Base-by-base conservation (phyloP, 2,888 invertebrate species). In the Drosophila mercatorum region DNA sequence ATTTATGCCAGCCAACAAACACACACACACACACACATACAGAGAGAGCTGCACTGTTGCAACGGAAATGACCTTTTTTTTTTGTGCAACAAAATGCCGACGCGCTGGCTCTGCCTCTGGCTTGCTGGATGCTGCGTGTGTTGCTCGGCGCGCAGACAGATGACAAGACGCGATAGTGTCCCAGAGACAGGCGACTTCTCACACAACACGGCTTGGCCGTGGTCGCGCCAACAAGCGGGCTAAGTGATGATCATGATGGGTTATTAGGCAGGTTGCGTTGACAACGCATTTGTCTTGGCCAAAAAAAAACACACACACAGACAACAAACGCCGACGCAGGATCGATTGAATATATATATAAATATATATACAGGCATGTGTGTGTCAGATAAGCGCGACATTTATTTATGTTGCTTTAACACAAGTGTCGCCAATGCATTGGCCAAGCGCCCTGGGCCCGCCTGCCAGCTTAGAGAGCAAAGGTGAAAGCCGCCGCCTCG, bases 201-300 rank as follows among this genome's bases (percentile, higher is more conserved):
- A 55, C 53, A 55, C 28, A 31, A 53, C 52, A 38, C 14, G 55
- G 41, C 55, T 14, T 7, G 41, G 55, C 41, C 40, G 56, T 11
- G 56, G 43, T 2, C 22, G 22, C 7, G 56, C 34, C 17, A 56
- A 69, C 70, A 55, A 55, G 65, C 65, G 71, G 68, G 73, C 76
- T 89, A 84, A 87, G 84, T 89, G 87, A 89, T 84, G 89, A 84
- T 88, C 85, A 83, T 87, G 88, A 89, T 89, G 88, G 88, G 89
- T 88, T 89, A 89, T 88, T 88, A 87, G 88, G 89, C 82, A 81
- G 83, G 84, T 84, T 83, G 85, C 86, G 83, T 89, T 86, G 89
- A 88, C 88, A 88, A 82, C 86, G 79, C 87, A 87, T 86, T 88
- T 88, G 87, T 89, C 84, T 85, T 88, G 68, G 65, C 72, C 78